Conservation (phyloP, 2,797 vertebrate species). For the Apodemus agrarius region DNA sequence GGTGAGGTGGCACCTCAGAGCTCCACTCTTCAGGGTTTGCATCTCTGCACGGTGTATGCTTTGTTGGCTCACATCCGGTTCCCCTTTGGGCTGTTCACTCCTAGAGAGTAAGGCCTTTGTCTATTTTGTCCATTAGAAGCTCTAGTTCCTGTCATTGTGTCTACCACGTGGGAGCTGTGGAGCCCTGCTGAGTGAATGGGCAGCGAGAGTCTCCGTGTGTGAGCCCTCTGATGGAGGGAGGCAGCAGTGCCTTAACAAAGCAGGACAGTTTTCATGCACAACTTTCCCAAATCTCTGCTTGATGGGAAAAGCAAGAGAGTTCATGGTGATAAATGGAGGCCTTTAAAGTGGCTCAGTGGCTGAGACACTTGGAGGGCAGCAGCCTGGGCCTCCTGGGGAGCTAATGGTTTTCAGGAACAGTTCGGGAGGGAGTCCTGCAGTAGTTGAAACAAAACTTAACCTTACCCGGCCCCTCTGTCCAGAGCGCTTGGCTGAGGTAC, state of each 20-base stretch:
- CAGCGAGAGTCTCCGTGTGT: accelerated
- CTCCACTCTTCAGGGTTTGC: not conserved
- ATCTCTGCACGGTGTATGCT: not conserved
- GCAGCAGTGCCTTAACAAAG: not conserved
- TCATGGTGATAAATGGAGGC: constrained; percentile 52
- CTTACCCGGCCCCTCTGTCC: constrained; percentile 44
- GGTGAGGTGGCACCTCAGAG: not conserved
- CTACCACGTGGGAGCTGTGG: not conserved
- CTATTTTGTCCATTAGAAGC: not conserved
- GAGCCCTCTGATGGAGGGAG: not conserved
- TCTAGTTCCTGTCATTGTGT: not conserved
- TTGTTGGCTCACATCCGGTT: not conserved
- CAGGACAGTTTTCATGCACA: not conserved
- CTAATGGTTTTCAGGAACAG: constrained; percentile 74
- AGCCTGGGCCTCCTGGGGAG: constrained; percentile 62
- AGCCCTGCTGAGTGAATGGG: not conserved
- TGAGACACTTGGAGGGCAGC: constrained; percentile 59
- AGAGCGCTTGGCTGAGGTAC: constrained; percentile 49
- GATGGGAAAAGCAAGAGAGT: constrained; percentile 38
- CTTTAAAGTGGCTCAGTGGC: constrained; percentile 63
- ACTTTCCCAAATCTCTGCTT: not conserved
- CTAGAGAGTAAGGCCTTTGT: not conserved
- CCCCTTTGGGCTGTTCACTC: not conserved
- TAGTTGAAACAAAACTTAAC: constrained; percentile 73
- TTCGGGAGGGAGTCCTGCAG: constrained; percentile 62